phyloP scores from a whole-genome alignment of 2,888 invertebrate species.

The Phyllotreta cruciferae region DNA sequence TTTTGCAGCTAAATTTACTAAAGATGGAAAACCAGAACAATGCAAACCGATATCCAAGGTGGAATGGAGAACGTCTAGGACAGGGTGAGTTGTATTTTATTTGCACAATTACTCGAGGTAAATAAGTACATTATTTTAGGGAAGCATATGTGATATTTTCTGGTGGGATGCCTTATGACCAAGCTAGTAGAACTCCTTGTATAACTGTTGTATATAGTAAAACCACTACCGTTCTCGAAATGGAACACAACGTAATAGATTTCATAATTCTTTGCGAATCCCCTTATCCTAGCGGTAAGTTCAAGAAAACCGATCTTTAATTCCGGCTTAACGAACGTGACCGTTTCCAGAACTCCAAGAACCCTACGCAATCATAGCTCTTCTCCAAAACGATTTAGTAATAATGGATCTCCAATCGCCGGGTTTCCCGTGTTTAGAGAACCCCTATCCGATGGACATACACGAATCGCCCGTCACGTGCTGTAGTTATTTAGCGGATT shows the following conservation, averaged over 20 bases:
- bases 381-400: slow-evolving; percentile 97
- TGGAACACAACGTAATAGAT: slow-evolving; percentile 98
- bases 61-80: slow-evolving; percentile 90
- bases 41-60: slow-evolving; percentile 96
- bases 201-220: slow-evolving; percentile 96
- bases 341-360: slow-evolving; percentile 86
- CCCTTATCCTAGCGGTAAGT: slow-evolving; percentile 88
- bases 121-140: slow-evolving; percentile 61
- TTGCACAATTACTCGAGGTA: too few species aligned
- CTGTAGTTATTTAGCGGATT: slow-evolving; percentile 96
- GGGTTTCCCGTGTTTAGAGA: slow-evolving; percentile 98
- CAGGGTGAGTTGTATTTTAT: slow-evolving; percentile 68
- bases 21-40: slow-evolving; percentile 90
- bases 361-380: slow-evolving; percentile 96
- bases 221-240: slow-evolving; percentile 96
- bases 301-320: not conserved
- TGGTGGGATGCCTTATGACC: slow-evolving; percentile 92
- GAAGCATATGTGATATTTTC: slow-evolving; percentile 97
- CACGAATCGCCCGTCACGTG: slow-evolving; percentile 99
- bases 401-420: slow-evolving; percentile 94
- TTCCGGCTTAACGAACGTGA: not conserved
- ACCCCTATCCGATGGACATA: slow-evolving; percentile 99
- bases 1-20: slow-evolving; percentile 82
- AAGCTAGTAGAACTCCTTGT: slow-evolving; percentile 88
- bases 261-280: slow-evolving; percentile 96